Percentiles rank a stretch among this genome's conserved stretches.
phyloP scores from a whole-genome alignment of 2,888 invertebrate genomes.

The Dichetophora obliterata region DNA sequence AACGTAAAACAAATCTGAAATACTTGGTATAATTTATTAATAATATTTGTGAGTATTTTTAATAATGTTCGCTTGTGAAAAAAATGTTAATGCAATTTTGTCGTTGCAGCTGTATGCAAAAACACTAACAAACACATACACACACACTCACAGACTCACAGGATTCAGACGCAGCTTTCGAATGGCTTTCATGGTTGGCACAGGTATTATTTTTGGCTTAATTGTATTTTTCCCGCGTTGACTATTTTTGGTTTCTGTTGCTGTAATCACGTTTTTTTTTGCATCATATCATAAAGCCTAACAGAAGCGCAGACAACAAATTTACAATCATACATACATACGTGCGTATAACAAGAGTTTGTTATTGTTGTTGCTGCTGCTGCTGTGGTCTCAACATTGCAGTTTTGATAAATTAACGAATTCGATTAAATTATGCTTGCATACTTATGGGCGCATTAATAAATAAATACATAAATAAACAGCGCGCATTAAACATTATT shows the following conservation, averaged over 20 bases:
- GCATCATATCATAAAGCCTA: no score
- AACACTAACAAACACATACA: not conserved
- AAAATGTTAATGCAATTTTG: not conserved
- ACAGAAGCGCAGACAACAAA: no score
- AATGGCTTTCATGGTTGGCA: no score
- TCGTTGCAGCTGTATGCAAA: not conserved
- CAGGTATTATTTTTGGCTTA: no score
- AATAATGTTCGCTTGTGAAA: not conserved
- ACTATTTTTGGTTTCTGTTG: no score
- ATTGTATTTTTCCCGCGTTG: no score
- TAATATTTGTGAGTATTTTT: not conserved
- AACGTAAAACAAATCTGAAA: not conserved
- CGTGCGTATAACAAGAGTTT: not conserved
- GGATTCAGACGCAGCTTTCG: no score
- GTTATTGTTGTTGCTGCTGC: not conserved
- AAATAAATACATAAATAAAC: constrained; percentile 54
- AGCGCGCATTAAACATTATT: constrained; percentile 57
- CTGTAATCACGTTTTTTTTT: not conserved
- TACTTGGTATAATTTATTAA: not conserved
- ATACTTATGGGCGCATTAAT: constrained; percentile 60
- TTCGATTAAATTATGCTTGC: constrained; percentile 48
- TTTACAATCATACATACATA: no score
- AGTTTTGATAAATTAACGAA: constrained; percentile 49
- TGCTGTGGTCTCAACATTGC: no score
- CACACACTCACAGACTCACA: no score